Base-by-base conservation (phyloP, 2,888 invertebrate species). In the Papilio protenor region DNA sequence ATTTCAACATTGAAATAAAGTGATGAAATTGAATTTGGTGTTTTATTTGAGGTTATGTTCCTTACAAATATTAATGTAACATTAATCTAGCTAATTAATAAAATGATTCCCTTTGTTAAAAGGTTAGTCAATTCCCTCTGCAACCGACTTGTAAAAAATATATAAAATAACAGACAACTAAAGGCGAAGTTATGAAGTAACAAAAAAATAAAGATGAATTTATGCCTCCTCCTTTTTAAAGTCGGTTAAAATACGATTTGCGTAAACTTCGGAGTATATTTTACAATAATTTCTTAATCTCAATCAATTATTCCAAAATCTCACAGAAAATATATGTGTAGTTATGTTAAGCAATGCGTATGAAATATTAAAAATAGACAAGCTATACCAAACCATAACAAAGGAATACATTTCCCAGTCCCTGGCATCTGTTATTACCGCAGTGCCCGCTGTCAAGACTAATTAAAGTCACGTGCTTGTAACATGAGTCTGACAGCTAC, bases 1-100 rank as follows among this genome's bases (percentile, higher is more conserved):
- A 91, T 92, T 91, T 92, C 90, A 90, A 87, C 89, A 92, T 92
- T 91, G 90, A 87, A 92, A 92, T 93, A 93, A 93, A 93, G 90
- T 91, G 91, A 92, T 91, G 90, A 91, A 85, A 90, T 92, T 91
- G 89, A 91, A 81, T 71, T 78, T 73, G 79, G 77, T 78, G 82
- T 82, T 85, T 84, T 83, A 82, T 83, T 82, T 85, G 33, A 75
- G 69, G 57, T 57, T 27, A 55, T 23, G 33, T 64, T 18, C n/a
- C 2, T 14, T 61, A 23, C 1, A 40, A 40, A 33, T 4, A 27
- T 27, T n/a, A 18, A 33, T 16, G 16, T 33, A 64, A 33, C 27
- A 61, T 21, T 21, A 2, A 57, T 11, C 57, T 0, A 57, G 11
- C 1, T 3, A 57, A 57, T 57, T 57, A 11, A 57, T 0, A 57